phyloP scores from a whole-genome alignment of 92 coral and sea anemone species.

The Umimayanthus kanabou region DNA sequence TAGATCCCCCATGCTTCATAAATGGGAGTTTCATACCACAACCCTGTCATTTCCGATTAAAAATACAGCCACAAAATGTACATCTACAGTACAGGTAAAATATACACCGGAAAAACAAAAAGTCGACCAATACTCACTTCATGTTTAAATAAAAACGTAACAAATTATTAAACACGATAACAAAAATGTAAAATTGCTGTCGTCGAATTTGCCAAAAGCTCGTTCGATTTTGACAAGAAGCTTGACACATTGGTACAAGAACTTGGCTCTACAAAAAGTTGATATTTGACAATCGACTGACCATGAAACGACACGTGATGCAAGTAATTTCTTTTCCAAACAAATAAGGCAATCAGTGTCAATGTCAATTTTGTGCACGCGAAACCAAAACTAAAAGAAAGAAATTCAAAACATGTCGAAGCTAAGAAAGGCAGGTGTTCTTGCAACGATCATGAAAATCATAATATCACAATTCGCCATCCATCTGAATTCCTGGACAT shows the following conservation, averaged over 20 bases:
- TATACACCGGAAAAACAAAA: not conserved
- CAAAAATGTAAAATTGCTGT: not conserved
- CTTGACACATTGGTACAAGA: not conserved
- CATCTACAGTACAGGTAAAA: not conserved
- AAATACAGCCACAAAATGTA: not conserved
- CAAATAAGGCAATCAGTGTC: not conserved
- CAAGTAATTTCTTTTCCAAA: slow-evolving; percentile 4
- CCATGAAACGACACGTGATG: not conserved
- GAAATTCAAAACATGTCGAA: not conserved
- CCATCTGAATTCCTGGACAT: not conserved
- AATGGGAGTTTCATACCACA: not conserved
- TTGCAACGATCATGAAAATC: not conserved
- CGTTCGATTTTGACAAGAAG: not conserved
- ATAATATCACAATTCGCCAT: not conserved
- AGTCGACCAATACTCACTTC: not conserved
- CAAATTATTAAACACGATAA: not conserved
- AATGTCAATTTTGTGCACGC: not conserved
- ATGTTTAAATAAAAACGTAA: not conserved
- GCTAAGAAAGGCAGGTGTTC: not conserved
- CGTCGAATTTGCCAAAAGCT: not conserved
- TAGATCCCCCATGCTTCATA: not conserved
- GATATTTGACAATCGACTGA: not conserved
- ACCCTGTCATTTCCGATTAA: not conserved
- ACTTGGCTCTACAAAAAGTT: not conserved
- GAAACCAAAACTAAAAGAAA: not conserved